These are phyloP conservation scores for Zosterops japonicus DNA, from an alignment of 2,113 vertebrate species.

Conservation along the genomic window DNA sequence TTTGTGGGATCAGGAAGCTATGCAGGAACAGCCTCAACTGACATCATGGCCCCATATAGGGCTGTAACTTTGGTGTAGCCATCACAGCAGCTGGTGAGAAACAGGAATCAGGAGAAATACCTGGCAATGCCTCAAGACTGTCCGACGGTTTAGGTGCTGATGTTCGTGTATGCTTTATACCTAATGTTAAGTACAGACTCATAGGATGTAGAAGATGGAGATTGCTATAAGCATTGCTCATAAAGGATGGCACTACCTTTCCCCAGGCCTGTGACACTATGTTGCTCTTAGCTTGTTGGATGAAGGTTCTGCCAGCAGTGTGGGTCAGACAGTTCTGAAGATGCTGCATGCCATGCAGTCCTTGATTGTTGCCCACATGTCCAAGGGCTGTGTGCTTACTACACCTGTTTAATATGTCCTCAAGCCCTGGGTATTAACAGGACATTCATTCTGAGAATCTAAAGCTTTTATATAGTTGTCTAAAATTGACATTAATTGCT, in stretches of 20 bases:
- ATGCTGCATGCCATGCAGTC: not conserved
- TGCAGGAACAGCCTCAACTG: not conserved
- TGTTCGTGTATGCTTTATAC: not conserved
- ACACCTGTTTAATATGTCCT: not conserved
- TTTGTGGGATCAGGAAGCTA: not conserved
- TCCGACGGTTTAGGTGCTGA: not conserved
- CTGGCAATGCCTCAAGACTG: not conserved
- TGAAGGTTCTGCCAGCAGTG: not conserved
- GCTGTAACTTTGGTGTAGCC: not conserved
- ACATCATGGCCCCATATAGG: fast-evolving
- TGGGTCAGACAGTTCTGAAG: not conserved
- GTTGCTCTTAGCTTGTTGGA: not conserved
- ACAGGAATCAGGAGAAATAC: not conserved
- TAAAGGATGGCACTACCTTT: not conserved
- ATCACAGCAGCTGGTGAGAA: not conserved
- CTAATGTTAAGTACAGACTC: not conserved
- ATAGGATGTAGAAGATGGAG: not conserved
- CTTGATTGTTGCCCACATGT: not conserved
- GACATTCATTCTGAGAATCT: not conserved
- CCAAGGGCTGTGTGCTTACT: not conserved
- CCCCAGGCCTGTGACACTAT: not conserved
- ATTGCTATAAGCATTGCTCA: not conserved
- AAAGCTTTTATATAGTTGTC: not conserved
- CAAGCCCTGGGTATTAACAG: not conserved
- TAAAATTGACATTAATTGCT: not conserved